Percentiles rank a stretch among this genome's conserved stretches.
These are phyloP conservation scores for Ptilodon capucinus DNA, from an alignment of 2,888 invertebrate genomes.

Conservation along the genomic window DNA sequence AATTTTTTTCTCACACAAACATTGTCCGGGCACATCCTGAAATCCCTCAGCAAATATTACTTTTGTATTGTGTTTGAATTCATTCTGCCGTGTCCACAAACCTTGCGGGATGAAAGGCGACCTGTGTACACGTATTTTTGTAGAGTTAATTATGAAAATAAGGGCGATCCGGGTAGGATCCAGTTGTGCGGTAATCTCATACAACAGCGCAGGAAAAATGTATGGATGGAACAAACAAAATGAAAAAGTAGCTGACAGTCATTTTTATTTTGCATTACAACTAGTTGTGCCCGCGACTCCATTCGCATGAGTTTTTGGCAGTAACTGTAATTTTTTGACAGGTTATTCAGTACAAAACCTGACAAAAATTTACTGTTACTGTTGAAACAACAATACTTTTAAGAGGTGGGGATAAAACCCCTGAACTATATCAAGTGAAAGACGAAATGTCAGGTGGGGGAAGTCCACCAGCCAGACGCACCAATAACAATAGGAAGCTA, in stretches of 20 bases:
- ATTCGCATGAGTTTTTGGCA: too few species aligned
- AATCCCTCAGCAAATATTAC: not conserved
- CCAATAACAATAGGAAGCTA: not conserved
- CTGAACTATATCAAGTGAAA: too few species aligned
- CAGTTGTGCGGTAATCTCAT: not conserved
- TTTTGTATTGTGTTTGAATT: not conserved
- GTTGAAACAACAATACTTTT: too few species aligned
- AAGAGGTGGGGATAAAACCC: too few species aligned
- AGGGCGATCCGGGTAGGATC: not conserved
- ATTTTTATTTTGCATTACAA: too few species aligned
- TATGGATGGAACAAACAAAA: not conserved
- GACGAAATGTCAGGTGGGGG: not conserved
- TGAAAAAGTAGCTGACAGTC: too few species aligned
- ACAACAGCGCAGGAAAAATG: not conserved
- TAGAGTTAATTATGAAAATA: not conserved
- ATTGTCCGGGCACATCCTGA: not conserved
- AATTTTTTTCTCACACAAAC: not conserved
- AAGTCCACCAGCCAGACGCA: not conserved
- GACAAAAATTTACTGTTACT: too few species aligned
- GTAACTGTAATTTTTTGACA: too few species aligned
- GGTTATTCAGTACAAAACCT: too few species aligned
- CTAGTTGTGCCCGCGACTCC: too few species aligned
- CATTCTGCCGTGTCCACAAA: not conserved
- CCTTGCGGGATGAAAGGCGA: not conserved
- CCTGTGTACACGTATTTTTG: not conserved